These are phyloP conservation scores for Doris montereyensis DNA, from an alignment of 2,888 invertebrate species.

Conservation along the genomic window DNA sequence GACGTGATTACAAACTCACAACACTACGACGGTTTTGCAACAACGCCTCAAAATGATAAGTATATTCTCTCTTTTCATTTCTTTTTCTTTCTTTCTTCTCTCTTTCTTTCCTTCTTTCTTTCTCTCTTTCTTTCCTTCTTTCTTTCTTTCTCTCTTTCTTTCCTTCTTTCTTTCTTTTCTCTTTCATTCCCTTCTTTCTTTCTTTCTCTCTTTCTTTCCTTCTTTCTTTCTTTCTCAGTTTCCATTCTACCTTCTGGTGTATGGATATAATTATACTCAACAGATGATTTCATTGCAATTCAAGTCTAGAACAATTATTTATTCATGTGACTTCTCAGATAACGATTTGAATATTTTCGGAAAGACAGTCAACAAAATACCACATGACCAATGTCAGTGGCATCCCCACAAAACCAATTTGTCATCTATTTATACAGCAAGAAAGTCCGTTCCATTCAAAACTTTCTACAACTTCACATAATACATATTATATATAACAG, in stretches of 20 bases:
- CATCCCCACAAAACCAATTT: too few relatives aligned
- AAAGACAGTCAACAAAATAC: neutral
- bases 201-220: neutral
- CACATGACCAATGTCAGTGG: too few relatives aligned
- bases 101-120: neutral
- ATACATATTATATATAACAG: too few relatives aligned
- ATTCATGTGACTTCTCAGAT: too few relatives aligned
- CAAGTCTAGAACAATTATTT: neutral
- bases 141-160: neutral
- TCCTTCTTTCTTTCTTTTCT: neutral
- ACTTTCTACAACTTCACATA: too few relatives aligned
- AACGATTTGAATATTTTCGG: too few relatives aligned
- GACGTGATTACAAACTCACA: too few relatives aligned
- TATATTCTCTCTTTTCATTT: neutral
- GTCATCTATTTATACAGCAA: too few relatives aligned
- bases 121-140: neutral
- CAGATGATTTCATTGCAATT: neutral
- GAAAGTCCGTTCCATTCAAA: too few relatives aligned
- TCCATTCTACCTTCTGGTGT: neutral
- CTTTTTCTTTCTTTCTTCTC: neutral
- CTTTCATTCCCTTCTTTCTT: neutral
- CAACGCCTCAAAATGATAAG: too few relatives aligned
- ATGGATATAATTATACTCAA: neutral
- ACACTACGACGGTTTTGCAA: too few relatives aligned
- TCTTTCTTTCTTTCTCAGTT: neutral